These are phyloP conservation scores for Dicrurus megarhynchus DNA, from an alignment of 2,113 vertebrate genomes.

Conservation along the genomic window DNA sequence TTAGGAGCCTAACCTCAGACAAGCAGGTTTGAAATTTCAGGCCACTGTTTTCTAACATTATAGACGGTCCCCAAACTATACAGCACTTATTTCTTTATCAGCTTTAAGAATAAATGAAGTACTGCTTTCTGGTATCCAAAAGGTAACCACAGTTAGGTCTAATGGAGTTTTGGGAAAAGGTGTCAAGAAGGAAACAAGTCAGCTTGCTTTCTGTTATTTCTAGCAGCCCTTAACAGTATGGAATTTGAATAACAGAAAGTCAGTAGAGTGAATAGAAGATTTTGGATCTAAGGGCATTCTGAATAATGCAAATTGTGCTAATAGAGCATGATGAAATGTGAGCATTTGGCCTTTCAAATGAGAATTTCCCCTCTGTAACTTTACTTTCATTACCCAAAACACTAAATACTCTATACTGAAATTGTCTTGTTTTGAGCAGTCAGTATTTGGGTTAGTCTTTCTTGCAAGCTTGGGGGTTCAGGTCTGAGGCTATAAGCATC, in stretches of 20 bases:
- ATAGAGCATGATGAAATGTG: fast-evolving
- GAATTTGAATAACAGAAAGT: not conserved
- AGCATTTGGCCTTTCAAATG: not conserved
- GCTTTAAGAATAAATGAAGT: not conserved
- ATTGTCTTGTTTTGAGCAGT: no score
- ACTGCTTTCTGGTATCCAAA: not conserved
- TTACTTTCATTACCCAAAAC: no score
- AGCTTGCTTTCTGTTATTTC: not conserved
- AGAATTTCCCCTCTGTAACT: no score
- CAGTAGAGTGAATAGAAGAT: not conserved
- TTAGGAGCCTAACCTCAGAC: not conserved
- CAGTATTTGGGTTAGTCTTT: no score
- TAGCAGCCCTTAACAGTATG: not conserved
- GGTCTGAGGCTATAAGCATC: not conserved
- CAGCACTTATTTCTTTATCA: not conserved
- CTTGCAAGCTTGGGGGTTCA: no score
- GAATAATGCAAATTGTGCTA: not conserved
- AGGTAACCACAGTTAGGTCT: not conserved
- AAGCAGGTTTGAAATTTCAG: not conserved
- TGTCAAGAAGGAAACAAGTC: not conserved
- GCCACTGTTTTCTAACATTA: not conserved
- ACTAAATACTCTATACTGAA: no score
- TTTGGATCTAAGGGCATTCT: not conserved
- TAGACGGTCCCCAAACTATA: not conserved
- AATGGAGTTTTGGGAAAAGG: not conserved